Conservation (phyloP, 2,797 vertebrate genomes). For the Anabacerthia variegaticeps region DNA sequence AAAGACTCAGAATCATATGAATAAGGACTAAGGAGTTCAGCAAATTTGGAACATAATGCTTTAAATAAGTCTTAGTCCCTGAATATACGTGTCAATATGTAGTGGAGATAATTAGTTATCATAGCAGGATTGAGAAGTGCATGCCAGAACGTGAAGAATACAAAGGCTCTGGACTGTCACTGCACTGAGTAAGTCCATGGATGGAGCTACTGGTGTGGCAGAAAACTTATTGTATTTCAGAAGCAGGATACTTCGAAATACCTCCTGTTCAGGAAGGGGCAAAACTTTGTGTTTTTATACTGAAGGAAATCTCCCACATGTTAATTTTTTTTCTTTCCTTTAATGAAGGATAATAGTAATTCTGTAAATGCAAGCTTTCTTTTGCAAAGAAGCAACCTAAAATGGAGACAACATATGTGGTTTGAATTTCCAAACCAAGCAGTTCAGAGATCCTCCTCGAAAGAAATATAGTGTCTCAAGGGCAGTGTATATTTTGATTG, state of each 20-base stretch:
- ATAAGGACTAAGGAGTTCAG: constrained; percentile 14
- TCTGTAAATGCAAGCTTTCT: background rate
- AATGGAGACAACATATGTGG: background rate
- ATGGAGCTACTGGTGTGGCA: background rate
- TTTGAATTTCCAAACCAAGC: constrained; percentile 31
- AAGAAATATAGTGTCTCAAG: constrained; percentile 15
- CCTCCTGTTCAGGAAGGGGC: background rate
- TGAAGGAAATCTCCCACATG: background rate
- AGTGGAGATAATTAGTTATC: constrained; percentile 24
- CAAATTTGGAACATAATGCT: constrained; percentile 12
- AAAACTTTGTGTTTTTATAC: background rate
- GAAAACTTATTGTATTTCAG: background rate
- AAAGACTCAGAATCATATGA: constrained; percentile 28
- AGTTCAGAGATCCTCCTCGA: background rate
- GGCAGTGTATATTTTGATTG: constrained; percentile 37
- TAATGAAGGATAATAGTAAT: background rate
- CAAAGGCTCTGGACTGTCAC: background rate
- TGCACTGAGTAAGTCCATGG: background rate
- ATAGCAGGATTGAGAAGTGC: background rate
- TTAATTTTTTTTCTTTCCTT: accelerated
- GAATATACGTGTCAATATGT: constrained; percentile 15
- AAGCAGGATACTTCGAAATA: background rate
- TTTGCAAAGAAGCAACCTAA: constrained; percentile 5
- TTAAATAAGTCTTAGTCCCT: constrained; percentile 12
- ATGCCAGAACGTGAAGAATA: background rate